A percentile compares a stretch with the other conserved stretches of the same genome.
Evolutionary conservation across 2,113 vertebrate species (phyloP).

Genomic region (Bothrops jararaca): DNA sequence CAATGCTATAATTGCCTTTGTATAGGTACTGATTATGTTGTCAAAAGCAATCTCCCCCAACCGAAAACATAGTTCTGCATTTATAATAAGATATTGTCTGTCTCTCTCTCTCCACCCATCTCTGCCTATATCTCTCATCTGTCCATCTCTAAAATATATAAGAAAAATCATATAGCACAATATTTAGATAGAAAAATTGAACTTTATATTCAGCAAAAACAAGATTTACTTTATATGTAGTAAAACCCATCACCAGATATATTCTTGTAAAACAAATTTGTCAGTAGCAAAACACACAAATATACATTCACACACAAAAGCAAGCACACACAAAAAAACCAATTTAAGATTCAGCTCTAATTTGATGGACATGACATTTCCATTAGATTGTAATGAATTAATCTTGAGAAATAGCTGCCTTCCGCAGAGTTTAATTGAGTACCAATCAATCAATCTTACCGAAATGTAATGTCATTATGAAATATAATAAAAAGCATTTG

Average conservation of each 20-base stretch:
- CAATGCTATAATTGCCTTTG: slow-evolving; percentile 42
- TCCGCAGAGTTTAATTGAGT: slow-evolving; percentile 48
- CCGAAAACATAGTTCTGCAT: slow-evolving; percentile 28
- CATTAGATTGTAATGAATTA: slow-evolving; percentile 55
- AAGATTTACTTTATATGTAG: neutral
- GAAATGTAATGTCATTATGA: slow-evolving; percentile 50
- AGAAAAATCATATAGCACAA: neutral
- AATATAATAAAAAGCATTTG: slow-evolving; percentile 50
- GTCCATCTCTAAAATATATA: neutral
- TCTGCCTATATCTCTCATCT: slow-evolving; percentile 6
- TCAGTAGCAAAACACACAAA: slow-evolving; percentile 37
- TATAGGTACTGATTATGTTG: slow-evolving; percentile 46
- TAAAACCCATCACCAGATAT: neutral
- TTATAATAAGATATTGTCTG: slow-evolving; percentile 25
- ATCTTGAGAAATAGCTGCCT: slow-evolving; percentile 42
- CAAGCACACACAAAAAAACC: slow-evolving; percentile 17
- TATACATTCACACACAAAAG: neutral
- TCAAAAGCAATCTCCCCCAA: slow-evolving; percentile 27
- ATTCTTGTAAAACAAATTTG: slow-evolving; percentile 25
- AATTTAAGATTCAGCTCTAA: slow-evolving; percentile 49
- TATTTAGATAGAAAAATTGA: slow-evolving; percentile 10
- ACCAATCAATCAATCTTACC: slow-evolving; percentile 47
- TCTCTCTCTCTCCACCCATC: neutral
- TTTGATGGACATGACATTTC: slow-evolving; percentile 57
- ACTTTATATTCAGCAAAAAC: neutral